Evolutionary conservation across 2,113 vertebrate species (phyloP).

Genomic region (Himantopus leucocephalus): DNA sequence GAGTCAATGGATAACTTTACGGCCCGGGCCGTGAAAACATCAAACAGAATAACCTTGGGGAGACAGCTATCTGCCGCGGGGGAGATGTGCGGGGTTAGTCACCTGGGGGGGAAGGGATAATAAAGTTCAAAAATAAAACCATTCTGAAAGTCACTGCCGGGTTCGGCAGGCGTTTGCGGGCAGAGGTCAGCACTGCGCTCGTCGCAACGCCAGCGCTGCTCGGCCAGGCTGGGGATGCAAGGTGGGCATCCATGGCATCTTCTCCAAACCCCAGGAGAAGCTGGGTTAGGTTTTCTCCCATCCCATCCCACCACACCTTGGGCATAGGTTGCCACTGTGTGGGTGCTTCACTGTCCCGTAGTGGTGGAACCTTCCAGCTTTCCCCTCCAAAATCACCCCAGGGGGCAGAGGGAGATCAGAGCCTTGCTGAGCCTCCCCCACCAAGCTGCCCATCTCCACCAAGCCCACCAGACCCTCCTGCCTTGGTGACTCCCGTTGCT

Average conservation of each 20-base stretch:
- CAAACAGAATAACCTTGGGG: not conserved
- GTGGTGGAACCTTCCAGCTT: not conserved
- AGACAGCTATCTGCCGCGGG: not conserved
- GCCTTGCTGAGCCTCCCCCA: not conserved
- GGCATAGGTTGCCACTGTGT: too few species aligned
- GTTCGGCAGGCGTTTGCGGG: accelerated
- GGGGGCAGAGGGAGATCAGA: not conserved
- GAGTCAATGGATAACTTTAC: slow-evolving; percentile 57
- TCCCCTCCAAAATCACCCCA: not conserved
- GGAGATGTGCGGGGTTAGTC: not conserved
- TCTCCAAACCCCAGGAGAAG: not conserved
- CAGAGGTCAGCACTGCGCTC: not conserved
- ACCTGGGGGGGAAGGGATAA: not conserved
- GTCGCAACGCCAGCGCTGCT: accelerated
- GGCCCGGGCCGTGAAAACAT: not conserved
- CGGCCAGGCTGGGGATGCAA: not conserved
- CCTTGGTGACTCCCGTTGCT: accelerated
- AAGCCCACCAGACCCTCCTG: not conserved
- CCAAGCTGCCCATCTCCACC: not conserved
- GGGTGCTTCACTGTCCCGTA: accelerated
- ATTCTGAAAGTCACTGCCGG: not conserved
- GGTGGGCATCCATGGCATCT: accelerated
- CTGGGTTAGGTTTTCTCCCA: not conserved
- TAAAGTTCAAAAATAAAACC: not conserved
- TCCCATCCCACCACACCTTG: accelerated